Percentiles rank a stretch among this genome's conserved stretches.
phyloP scores from a whole-genome alignment of 2,113 vertebrate species.

The Mesocricetus auratus region DNA sequence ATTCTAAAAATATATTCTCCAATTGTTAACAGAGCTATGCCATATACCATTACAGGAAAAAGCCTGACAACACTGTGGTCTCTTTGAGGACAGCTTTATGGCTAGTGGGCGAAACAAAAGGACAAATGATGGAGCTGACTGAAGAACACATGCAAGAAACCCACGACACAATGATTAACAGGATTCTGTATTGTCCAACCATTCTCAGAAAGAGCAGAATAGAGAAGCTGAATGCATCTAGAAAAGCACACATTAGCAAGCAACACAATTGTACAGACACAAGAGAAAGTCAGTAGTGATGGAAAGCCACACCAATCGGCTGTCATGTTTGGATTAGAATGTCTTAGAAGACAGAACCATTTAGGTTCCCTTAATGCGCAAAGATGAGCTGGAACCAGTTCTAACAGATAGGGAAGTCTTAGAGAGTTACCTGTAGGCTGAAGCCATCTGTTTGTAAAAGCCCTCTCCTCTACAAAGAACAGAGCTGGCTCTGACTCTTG shows the following conservation, averaged over 20 bases:
- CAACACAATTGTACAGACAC: too few relatives aligned
- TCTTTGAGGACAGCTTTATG: accelerated
- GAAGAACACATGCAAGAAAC: accelerated
- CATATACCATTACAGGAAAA: background rate
- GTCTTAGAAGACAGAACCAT: background rate
- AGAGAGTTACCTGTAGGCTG: accelerated
- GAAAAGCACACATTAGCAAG: too few relatives aligned
- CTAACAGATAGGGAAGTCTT: background rate
- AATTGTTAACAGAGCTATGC: background rate
- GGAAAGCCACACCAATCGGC: too few relatives aligned
- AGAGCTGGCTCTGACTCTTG: too few relatives aligned
- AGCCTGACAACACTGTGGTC: too few relatives aligned
- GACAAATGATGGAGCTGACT: accelerated
- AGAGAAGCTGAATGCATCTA: accelerated
- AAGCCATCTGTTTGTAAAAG: accelerated
- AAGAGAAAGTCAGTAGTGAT: too few relatives aligned
- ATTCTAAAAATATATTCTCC: constrained; percentile 25
- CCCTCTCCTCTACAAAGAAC: background rate
- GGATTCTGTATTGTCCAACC: accelerated
- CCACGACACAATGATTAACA: accelerated
- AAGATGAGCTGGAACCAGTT: accelerated
- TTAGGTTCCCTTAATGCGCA: too few relatives aligned
- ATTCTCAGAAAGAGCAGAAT: background rate
- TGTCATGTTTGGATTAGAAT: background rate
- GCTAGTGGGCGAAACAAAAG: background rate